Percentiles rank a stretch among this genome's conserved stretches.
Conservation (phyloP, 1,140 invertebrate genomes). For the Bombus vancouverensis region DNA sequence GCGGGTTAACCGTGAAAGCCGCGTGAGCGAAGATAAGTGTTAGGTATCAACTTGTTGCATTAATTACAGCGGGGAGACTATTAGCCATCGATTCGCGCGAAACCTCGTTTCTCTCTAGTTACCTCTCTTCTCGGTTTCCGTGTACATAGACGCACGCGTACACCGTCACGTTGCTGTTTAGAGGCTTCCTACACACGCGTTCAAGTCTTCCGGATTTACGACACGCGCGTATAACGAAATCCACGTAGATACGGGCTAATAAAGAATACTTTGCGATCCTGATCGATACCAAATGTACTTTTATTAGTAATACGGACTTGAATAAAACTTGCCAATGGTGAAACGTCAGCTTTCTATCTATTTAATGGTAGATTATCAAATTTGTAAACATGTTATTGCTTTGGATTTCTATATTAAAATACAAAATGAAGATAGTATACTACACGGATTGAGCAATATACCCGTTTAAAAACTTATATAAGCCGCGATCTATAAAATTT, state of each 20-base stretch:
- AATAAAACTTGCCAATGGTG: too few relatives aligned
- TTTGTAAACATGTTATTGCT: background rate
- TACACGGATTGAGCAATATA: background rate
- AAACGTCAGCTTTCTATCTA: too few relatives aligned
- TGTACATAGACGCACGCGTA: slow-evolving; percentile 48
- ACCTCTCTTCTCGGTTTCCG: slow-evolving; percentile 69
- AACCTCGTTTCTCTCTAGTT: slow-evolving; percentile 75
- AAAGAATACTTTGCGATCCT: background rate
- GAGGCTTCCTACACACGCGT: slow-evolving; percentile 27
- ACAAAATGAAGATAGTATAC: too few relatives aligned
- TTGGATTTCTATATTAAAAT: too few relatives aligned
- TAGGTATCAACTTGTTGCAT: slow-evolving; percentile 83
- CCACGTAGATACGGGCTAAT: background rate
- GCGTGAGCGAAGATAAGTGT: slow-evolving; percentile 77
- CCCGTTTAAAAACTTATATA: background rate
- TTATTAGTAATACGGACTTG: too few relatives aligned
- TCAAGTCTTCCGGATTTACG: slow-evolving; percentile 45
- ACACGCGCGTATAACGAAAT: slow-evolving; percentile 1
- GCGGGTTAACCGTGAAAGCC: slow-evolving; percentile 70
- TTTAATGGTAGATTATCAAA: background rate
- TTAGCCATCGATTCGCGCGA: slow-evolving; percentile 81
- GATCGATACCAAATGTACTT: too few relatives aligned
- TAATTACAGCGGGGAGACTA: slow-evolving; percentile 80
- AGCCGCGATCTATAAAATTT: background rate
- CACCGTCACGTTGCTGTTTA: slow-evolving; percentile 22